These are phyloP conservation scores for Oncopodura yosiiana DNA, from an alignment of 1,140 invertebrate species.

Conservation along the genomic window DNA sequence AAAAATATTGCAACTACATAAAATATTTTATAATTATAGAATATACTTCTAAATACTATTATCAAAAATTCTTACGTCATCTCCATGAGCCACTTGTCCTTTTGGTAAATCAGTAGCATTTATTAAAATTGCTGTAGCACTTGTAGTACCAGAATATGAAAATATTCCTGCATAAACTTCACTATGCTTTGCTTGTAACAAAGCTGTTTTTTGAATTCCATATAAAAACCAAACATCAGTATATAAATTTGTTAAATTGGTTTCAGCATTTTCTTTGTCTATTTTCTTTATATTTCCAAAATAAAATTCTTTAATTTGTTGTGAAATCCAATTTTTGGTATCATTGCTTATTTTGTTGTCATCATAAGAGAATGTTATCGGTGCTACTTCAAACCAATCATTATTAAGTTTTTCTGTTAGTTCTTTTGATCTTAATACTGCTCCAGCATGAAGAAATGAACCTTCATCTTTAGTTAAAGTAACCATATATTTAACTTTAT, in stretches of 20 bases:
- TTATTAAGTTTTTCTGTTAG: constrained; percentile 19
- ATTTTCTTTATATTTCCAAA: constrained; percentile 19
- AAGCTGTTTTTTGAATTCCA: constrained; percentile 8
- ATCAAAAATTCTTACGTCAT: constrained; percentile 19
- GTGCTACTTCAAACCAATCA: constrained; percentile 21
- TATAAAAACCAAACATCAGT: constrained; percentile 21
- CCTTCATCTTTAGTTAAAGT: constrained; percentile 18
- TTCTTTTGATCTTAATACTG: too few relatives aligned
- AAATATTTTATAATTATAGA: too few relatives aligned
- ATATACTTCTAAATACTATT: too few relatives aligned
- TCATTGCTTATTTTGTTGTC: background rate
- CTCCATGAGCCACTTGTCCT: too few relatives aligned
- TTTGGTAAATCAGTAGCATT: too few relatives aligned
- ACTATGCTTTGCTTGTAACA: constrained; percentile 7
- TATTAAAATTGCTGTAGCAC: too few relatives aligned
- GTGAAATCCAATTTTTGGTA: constrained; percentile 8
- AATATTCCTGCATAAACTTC: constrained; percentile 23
- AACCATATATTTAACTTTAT: constrained; percentile 13
- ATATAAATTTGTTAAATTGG: constrained; percentile 22
- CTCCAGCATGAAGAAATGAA: constrained; percentile 13
- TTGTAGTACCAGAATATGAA: constrained; percentile 6
- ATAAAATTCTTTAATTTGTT: constrained; percentile 18
- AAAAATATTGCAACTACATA: too few relatives aligned
- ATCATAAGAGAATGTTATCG: constrained; percentile 20
- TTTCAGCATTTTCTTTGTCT: background rate